Evolutionary conservation across 1,140 invertebrate species (phyloP).

Genomic region (Meteorus sp.): DNA sequence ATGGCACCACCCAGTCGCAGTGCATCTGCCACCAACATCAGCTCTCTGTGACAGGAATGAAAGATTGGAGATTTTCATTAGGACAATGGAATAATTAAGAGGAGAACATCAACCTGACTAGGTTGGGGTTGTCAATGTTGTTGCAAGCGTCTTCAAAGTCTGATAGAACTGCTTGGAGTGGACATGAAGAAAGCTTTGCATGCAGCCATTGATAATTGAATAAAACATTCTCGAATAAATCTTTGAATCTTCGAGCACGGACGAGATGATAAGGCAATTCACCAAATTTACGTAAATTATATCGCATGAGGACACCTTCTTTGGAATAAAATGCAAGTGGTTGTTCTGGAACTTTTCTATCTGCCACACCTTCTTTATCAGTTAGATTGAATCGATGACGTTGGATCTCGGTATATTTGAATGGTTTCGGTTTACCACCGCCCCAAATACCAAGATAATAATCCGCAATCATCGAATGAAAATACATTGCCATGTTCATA

Average conservation of each 20-base stretch:
- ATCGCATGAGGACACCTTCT: slow-evolving; percentile 83
- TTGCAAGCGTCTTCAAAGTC: slow-evolving; percentile 94
- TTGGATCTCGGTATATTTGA: slow-evolving; percentile 96
- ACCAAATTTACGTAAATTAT: slow-evolving; percentile 90
- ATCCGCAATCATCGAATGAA: slow-evolving; percentile 96
- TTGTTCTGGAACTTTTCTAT: slow-evolving; percentile 94
- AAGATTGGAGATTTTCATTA: no score
- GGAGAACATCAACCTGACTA: slow-evolving; percentile 73
- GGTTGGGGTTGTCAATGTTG: slow-evolving; percentile 83
- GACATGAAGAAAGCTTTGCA: slow-evolving; percentile 93
- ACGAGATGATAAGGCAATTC: slow-evolving; percentile 95
- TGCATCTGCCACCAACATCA: slow-evolving; percentile 93
- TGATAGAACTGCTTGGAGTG: slow-evolving; percentile 88
- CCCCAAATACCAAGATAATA: slow-evolving; percentile 97
- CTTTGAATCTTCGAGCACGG: slow-evolving; percentile 85
- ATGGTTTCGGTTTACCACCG: slow-evolving; percentile 91
- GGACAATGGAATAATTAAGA: no score
- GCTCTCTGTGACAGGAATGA: slow-evolving; percentile 67
- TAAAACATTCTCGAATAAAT: slow-evolving; percentile 90
- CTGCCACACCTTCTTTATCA: slow-evolving; percentile 90
- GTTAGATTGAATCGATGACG: slow-evolving; percentile 82
- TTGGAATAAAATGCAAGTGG: slow-evolving; percentile 90
- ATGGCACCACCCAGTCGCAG: slow-evolving; percentile 89
- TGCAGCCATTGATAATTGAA: slow-evolving; percentile 99
- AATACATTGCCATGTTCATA: slow-evolving; percentile 93